Evolutionary conservation across 2,797 vertebrate species (phyloP).

Genomic region (Chloroceryle amazona): DNA sequence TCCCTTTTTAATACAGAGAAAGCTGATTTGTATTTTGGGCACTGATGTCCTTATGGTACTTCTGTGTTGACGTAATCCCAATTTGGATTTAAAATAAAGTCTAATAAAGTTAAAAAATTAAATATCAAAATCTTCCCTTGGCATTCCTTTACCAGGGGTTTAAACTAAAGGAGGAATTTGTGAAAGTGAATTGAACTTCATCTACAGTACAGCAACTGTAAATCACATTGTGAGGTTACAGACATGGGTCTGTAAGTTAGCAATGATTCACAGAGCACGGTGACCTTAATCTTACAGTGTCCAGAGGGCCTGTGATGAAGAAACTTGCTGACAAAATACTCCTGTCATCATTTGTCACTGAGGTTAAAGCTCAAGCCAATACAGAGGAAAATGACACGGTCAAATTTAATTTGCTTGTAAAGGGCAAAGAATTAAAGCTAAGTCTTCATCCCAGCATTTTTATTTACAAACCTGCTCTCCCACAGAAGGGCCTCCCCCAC

Average conservation of each 20-base stretch:
- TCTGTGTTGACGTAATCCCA: neutral
- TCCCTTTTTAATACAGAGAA: neutral
- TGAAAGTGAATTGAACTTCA: neutral
- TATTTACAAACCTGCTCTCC: neutral
- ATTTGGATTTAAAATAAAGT: constrained; percentile 36
- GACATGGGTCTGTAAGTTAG: neutral
- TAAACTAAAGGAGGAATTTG: neutral
- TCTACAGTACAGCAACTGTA: neutral
- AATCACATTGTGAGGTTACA: neutral
- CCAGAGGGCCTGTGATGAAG: neutral
- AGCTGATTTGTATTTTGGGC: neutral
- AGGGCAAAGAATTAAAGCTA: neutral
- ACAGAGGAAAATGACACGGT: neutral
- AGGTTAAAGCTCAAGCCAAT: neutral
- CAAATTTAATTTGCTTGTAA: neutral
- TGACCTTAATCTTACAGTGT: neutral
- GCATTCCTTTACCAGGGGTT: neutral
- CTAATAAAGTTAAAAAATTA: neutral
- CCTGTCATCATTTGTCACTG: neutral
- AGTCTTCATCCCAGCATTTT: neutral
- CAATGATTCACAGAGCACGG: rapidly evolving
- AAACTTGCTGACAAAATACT: neutral
- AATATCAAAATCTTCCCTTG: neutral
- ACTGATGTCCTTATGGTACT: neutral
- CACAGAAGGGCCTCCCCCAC: neutral